Base-by-base conservation (phyloP, 2,797 vertebrate genomes). In the Danionella dracula region DNA sequence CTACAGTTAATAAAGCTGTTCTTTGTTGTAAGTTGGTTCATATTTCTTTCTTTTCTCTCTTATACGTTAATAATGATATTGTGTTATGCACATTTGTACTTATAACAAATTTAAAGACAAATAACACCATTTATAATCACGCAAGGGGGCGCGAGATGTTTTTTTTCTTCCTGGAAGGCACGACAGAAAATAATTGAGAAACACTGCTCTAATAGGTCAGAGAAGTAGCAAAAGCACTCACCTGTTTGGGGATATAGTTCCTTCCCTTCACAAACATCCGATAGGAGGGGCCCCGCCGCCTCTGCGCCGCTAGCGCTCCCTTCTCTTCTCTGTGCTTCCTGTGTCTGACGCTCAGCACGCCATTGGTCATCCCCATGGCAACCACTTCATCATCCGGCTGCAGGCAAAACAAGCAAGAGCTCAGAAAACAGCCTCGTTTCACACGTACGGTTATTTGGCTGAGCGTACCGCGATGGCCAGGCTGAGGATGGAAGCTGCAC, bases 301-400 rank as follows among this genome's bases (percentile, higher is more conserved):
- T 82, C 61, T 81, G 87, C 20, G 71, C 76, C 0, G 66, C 57
- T 4, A 63, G 27, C 12, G 85, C 83, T 67, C 84, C 91, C 11
- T 83, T 92, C 66, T 90, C 86, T 64, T 94, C 92, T 0, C 70
- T 57, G 1, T 76, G 84, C 74, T 94, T 99, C 61, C 90, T 90
- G 76, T 98, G 93, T 80, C 93, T 94, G 72, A 99, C 78, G 68
- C 90, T 99, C 59, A 99, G 73, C 50, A 99, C 89, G 0, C 94
- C 89, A 50, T 95, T 96, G 46, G 96, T 95, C 97, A 99, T 98
- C 51, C 97, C 97, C 11, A 94, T 94, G 2, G 95, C 90, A 68
- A 99, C 83, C 4, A 91, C 91, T 74, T 93, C 87, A 58, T 98
- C 94, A 72, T 93, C 85, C 50, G 94, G 94, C 97, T 99, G 34